phyloP scores from a whole-genome alignment of 2,797 vertebrate genomes.

The Trematomus bernacchii region DNA sequence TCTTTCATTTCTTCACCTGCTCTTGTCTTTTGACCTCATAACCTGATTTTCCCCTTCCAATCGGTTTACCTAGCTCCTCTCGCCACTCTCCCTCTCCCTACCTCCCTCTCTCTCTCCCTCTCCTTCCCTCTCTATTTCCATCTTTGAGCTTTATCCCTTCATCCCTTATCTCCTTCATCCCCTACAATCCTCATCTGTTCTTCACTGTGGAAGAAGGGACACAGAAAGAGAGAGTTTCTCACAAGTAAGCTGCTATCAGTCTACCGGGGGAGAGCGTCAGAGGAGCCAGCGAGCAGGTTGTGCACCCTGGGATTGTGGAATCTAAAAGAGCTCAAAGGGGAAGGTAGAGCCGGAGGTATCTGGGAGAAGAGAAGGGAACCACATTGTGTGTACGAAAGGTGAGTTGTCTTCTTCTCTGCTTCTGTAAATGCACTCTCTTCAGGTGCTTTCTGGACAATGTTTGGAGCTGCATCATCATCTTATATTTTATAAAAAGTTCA shows the following conservation, averaged over 20 bases:
- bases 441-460: conserved; percentile 9
- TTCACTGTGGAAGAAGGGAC: conserved; percentile 69
- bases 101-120: conserved; percentile 44
- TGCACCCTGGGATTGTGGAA: conserved; percentile 59
- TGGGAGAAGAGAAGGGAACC: conserved; percentile 34
- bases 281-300: conserved; percentile 60
- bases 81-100: conserved; percentile 45
- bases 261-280: conserved; percentile 63
- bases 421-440: background rate
- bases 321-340: conserved; percentile 39
- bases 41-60: conserved; percentile 79
- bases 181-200: conserved; percentile 86
- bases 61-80: conserved; percentile 74
- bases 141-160: conserved; percentile 87
- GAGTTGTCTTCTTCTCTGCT: conserved; percentile 51
- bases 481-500: background rate
- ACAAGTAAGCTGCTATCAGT: conserved; percentile 75
- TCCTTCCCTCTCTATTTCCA: conserved; percentile 80
- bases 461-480: background rate
- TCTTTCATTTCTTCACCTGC: conserved; percentile 59
- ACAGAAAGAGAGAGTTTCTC: conserved; percentile 80
- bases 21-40: conserved; percentile 79
- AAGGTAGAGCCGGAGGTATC: conserved; percentile 30
- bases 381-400: conserved; percentile 63
- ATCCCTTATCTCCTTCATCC: conserved; percentile 89